Percentiles rank a stretch among this genome's conserved stretches.
phyloP scores from a whole-genome alignment of 30 jellyfish, hydroid and myxozoan species.

The Hydractinia echinata region DNA sequence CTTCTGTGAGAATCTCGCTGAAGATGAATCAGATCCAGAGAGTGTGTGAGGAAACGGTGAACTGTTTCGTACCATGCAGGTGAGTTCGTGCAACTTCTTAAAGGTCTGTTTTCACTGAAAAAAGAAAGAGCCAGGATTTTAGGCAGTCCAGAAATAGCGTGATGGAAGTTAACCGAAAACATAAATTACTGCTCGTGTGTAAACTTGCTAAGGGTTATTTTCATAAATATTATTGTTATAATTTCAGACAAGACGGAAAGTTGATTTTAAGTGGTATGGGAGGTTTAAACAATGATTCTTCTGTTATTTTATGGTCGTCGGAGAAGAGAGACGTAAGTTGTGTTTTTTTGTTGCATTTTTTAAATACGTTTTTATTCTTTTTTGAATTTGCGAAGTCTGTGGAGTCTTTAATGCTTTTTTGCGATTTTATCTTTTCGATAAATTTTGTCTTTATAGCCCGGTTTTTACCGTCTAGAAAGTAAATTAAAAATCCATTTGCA shows the following conservation, averaged over 20 bases:
- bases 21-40: slow-evolving; percentile 84
- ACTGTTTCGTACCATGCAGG: slow-evolving; percentile 53
- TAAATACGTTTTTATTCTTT: background rate
- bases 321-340: slow-evolving; percentile 75
- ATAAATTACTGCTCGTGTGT: no score
- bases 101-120: background rate
- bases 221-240: no score
- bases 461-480: background rate
- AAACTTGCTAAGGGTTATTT: no score
- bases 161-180: no score
- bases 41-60: slow-evolving; percentile 73
- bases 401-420: background rate
- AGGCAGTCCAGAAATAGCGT: no score
- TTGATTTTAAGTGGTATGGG: slow-evolving; percentile 86
- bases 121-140: no score
- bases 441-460: background rate
- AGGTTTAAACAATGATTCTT: slow-evolving; percentile 65
- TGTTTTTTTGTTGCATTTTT: background rate
- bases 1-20: background rate
- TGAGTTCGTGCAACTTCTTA: background rate
- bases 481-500: background rate
- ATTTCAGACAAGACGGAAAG: slow-evolving; percentile 57
- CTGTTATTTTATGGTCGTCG: slow-evolving; percentile 85
- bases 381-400: background rate
- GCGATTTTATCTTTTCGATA: background rate